Conservation (phyloP, 2,797 vertebrate species). For the Discoglossus pictus region DNA sequence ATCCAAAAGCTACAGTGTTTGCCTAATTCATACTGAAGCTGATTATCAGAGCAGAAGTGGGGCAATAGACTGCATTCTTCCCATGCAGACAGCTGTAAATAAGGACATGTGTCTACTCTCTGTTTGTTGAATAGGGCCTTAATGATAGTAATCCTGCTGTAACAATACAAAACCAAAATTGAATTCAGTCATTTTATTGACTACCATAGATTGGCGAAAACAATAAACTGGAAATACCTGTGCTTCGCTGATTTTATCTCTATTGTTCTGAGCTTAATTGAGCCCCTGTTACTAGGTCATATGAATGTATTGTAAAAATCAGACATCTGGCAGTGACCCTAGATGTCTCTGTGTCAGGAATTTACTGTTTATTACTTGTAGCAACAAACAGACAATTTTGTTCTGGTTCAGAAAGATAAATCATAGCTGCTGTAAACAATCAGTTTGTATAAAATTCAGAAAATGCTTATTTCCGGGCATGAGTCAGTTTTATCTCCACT, state of each 20-base stretch:
- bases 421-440: constrained; percentile 57
- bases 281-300: constrained; percentile 55
- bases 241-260: constrained; percentile 60
- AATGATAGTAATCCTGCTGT: constrained; percentile 59
- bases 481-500: background rate
- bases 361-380: constrained; percentile 58
- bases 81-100: constrained; percentile 60
- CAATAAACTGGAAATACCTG: constrained; percentile 64
- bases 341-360: constrained; percentile 60
- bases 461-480: background rate
- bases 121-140: constrained; percentile 58
- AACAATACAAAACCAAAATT: constrained; percentile 60
- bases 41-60: constrained; percentile 52
- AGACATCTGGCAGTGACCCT: constrained; percentile 58
- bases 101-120: constrained; percentile 59
- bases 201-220: constrained; percentile 52
- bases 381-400: constrained; percentile 62
- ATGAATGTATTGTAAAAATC: constrained; percentile 62
- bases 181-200: constrained; percentile 62
- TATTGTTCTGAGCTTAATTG: constrained; percentile 59
- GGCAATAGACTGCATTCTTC: constrained; percentile 53
- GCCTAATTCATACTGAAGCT: constrained; percentile 57
- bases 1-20: constrained; percentile 57
- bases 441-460: constrained; percentile 18
- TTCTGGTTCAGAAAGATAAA: constrained; percentile 57